These are phyloP conservation scores for Metaphire vulgaris DNA, from an alignment of 1,140 invertebrate species.

Conservation along the genomic window DNA sequence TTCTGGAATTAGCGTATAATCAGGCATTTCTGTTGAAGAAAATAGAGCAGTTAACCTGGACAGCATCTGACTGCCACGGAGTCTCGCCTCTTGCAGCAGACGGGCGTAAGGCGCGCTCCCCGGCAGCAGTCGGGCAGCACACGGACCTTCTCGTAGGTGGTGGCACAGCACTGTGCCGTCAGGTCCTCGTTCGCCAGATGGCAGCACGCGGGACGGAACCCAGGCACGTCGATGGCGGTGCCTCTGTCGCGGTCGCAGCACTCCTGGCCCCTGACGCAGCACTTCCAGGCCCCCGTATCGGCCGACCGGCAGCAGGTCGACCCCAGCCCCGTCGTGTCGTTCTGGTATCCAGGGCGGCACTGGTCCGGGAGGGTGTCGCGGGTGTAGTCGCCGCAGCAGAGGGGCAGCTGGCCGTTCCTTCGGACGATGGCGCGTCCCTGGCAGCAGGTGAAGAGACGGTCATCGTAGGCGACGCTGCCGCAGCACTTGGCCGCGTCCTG, in stretches of 20 bases:
- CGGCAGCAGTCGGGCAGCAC: background rate
- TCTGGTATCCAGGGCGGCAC: constrained; percentile 1
- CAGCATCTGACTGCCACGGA: background rate
- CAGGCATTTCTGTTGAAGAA: too few relatives aligned
- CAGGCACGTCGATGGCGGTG: constrained; percentile 6
- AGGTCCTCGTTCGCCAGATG: background rate
- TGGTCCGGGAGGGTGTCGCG: background rate
- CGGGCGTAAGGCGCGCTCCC: background rate
- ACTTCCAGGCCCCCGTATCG: background rate
- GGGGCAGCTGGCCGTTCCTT: background rate
- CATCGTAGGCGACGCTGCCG: constrained; percentile 18
- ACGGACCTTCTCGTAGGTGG: background rate
- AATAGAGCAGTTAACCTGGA: background rate
- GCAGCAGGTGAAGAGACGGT: constrained; percentile 15
- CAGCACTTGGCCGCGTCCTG: constrained; percentile 8
- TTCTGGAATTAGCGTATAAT: background rate
- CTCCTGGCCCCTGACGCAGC: constrained; percentile 9
- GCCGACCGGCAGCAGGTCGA: constrained; percentile 16
- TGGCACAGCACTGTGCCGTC: background rate
- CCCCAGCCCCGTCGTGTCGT: constrained; percentile 7
- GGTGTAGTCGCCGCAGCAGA: background rate
- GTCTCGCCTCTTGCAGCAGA: background rate
- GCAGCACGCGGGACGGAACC: constrained; percentile 21
- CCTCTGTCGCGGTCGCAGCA: constrained; percentile 1
- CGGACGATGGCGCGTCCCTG: constrained; percentile 6